These are phyloP conservation scores for Caenorhabditis zanzibari DNA, from an alignment of 2,888 invertebrate genomes.

Conservation along the genomic window DNA sequence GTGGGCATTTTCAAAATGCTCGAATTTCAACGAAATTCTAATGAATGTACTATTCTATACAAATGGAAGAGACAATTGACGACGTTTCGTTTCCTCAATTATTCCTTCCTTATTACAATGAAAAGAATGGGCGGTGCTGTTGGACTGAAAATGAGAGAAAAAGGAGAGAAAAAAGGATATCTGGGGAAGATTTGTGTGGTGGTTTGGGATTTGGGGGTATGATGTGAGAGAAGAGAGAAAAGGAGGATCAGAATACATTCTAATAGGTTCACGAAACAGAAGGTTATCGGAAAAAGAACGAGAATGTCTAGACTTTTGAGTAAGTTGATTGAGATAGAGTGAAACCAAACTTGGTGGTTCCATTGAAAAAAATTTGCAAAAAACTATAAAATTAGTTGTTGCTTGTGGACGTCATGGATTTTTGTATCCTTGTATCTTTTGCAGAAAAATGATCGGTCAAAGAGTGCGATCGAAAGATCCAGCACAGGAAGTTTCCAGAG, in stretches of 20 bases:
- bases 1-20: conserved; percentile 32
- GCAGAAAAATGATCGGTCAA: not conserved
- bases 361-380: not conserved
- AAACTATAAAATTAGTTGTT: not conserved
- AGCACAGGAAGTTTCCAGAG: not conserved
- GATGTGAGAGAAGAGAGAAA: conserved; percentile 29
- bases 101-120: conserved; percentile 36
- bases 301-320: not conserved
- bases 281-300: conserved; percentile 16
- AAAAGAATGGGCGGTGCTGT: conserved; percentile 9
- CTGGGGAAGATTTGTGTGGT: conserved; percentile 32
- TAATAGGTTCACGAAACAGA: conserved; percentile 16
- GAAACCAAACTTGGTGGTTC: too few relatives aligned
- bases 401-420: not conserved
- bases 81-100: conserved; percentile 40
- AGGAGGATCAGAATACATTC: conserved; percentile 28
- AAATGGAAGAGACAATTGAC: conserved; percentile 23
- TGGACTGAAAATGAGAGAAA: conserved; percentile 11
- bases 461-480: too few relatives aligned
- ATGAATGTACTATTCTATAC: conserved; percentile 40
- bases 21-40: conserved; percentile 19
- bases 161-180: conserved; percentile 6
- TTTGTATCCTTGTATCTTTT: not conserved
- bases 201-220: conserved; percentile 27
- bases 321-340: not conserved